phyloP scores from a whole-genome alignment of 2,797 vertebrate species.

The Serranus cabrilla region DNA sequence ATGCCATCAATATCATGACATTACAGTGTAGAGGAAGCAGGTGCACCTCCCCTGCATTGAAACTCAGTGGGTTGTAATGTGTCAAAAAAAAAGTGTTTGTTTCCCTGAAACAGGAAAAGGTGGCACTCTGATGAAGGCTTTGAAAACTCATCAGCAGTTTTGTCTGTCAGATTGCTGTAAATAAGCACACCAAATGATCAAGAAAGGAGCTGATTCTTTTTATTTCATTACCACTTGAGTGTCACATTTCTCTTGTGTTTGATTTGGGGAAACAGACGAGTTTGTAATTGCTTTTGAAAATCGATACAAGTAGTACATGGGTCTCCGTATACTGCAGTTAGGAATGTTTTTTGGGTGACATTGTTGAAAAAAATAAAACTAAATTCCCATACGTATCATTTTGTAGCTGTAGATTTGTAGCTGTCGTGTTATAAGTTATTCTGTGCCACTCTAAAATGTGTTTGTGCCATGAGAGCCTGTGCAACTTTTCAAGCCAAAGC shows the following conservation, averaged over 20 bases:
- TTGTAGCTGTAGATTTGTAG: conserved; percentile 11
- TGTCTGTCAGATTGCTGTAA: conserved; percentile 5
- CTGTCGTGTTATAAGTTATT: neutral
- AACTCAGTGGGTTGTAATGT: neutral
- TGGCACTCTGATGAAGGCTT: conserved; percentile 1
- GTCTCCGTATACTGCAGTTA: neutral
- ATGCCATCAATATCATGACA: conserved; percentile 1
- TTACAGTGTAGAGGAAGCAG: conserved; percentile 24
- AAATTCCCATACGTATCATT: neutral
- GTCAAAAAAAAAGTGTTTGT: neutral
- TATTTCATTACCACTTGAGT: neutral
- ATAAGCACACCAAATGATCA: conserved; percentile 11
- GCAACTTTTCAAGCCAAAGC: conserved; percentile 10
- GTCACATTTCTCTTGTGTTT: neutral
- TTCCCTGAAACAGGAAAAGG: conserved; percentile 4
- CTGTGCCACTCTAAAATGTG: neutral
- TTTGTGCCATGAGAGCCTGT: neutral
- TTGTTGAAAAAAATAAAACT: neutral
- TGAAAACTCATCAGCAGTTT: conserved; percentile 10
- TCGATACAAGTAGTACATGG: neutral
- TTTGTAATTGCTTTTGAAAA: conserved; percentile 8
- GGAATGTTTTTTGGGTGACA: neutral
- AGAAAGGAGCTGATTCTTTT: neutral
- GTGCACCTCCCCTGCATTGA: conserved; percentile 21
- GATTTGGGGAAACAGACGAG: conserved; percentile 9